A percentile compares a stretch with the other conserved stretches of the same genome.
Conservation (phyloP, 2,888 invertebrate species). For the Vesta saturnalis region DNA sequence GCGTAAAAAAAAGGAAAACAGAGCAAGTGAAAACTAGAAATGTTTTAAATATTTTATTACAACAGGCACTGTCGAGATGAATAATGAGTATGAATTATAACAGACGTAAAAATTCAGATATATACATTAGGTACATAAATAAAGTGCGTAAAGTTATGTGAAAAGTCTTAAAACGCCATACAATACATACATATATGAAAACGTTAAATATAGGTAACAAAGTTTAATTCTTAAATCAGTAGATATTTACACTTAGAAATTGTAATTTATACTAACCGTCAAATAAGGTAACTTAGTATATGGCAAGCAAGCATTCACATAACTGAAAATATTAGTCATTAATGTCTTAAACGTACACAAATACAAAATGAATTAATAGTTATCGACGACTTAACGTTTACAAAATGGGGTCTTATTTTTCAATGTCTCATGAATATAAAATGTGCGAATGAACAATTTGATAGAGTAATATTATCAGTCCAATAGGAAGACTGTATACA, state of each 20-base stretch:
- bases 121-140: neutral
- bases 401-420: neutral
- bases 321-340: too few relatives aligned
- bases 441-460: neutral
- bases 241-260: too few relatives aligned
- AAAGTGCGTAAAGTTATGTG: neutral
- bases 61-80: constrained; percentile 14
- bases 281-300: too few relatives aligned
- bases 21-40: too few relatives aligned
- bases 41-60: too few relatives aligned
- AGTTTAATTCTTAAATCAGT: too few relatives aligned
- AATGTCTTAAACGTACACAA: too few relatives aligned
- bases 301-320: neutral
- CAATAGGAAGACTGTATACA: neutral
- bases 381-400: too few relatives aligned
- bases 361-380: too few relatives aligned
- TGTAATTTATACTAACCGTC: too few relatives aligned
- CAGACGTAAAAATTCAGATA: neutral
- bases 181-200: neutral
- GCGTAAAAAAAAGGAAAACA: too few relatives aligned
- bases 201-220: neutral
- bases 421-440: neutral
- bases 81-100: neutral
- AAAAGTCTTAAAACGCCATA: neutral
- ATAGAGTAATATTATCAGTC: too few relatives aligned